Evolutionary conservation across 2,113 vertebrate species (phyloP).

Genomic region (Phodopus roborovskii): DNA sequence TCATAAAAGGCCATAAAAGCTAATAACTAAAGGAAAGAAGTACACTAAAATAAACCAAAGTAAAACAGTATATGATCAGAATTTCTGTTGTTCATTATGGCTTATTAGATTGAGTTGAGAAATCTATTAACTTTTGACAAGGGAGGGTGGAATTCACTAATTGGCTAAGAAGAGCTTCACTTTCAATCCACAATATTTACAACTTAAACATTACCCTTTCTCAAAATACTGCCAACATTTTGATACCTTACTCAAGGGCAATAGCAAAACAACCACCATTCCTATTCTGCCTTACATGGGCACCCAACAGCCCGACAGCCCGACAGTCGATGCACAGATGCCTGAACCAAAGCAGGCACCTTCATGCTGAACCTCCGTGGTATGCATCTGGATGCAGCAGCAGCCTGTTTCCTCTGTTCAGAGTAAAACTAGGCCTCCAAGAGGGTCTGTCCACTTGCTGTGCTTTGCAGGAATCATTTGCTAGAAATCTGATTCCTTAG

Average conservation of each 20-base stretch:
- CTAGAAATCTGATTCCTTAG: neutral
- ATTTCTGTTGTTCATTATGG: conserved; percentile 60
- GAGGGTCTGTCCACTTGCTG: neutral
- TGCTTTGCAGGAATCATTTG: conserved; percentile 11
- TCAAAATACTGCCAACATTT: conserved; percentile 51
- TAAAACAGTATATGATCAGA: conserved; percentile 63
- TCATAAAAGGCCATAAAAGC: conserved; percentile 75
- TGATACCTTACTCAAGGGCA: neutral
- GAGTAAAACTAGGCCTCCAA: neutral
- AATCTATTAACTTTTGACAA: conserved; percentile 66
- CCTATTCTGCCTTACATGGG: neutral
- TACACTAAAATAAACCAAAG: conserved; percentile 57
- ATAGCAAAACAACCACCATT: neutral
- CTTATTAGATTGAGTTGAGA: conserved; percentile 59
- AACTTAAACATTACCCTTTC: conserved; percentile 21
- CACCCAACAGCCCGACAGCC: neutral
- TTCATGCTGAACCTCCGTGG: neutral
- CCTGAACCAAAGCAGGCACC: neutral
- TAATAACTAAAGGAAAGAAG: conserved; percentile 70
- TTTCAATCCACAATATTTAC: conserved; percentile 56
- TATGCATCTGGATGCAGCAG: neutral
- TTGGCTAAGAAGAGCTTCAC: neutral
- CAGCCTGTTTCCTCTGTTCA: neutral
- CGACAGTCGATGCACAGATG: neutral
- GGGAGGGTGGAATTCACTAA: conserved; percentile 52